phyloP scores from a whole-genome alignment of 2,113 vertebrate genomes.

The Dasyurus viverrinus region DNA sequence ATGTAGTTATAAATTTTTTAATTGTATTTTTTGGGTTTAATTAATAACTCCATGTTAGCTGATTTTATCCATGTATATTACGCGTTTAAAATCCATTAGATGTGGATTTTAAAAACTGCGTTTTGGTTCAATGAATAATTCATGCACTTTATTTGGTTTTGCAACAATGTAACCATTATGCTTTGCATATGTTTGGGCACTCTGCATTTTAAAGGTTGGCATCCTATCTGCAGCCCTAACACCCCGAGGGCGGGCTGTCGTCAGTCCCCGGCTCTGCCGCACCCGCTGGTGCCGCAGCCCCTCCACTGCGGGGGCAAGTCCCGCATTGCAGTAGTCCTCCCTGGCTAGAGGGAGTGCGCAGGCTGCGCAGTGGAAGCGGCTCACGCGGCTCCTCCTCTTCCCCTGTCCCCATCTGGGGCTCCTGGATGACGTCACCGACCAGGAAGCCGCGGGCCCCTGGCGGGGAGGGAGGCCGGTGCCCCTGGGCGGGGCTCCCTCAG shows the following conservation, averaged over 20 bases:
- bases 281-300: not conserved
- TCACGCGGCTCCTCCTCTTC: not conserved
- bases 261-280: not conserved
- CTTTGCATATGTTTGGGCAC: not conserved
- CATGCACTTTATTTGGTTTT: not conserved
- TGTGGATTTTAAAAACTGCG: not conserved
- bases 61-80: not conserved
- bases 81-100: not conserved
- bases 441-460: not conserved
- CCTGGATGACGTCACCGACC: not conserved
- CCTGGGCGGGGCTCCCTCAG: not conserved
- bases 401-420: not conserved
- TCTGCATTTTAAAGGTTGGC: not conserved
- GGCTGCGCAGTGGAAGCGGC: not conserved
- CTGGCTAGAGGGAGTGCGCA: not conserved
- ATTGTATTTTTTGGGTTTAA: too few relatives aligned
- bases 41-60: not conserved
- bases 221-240: too few relatives aligned
- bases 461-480: not conserved
- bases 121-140: not conserved
- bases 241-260: not conserved
- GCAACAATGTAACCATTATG: not conserved
- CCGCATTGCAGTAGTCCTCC: not conserved
- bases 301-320: not conserved
- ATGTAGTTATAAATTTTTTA: too few relatives aligned